phyloP scores from a whole-genome alignment of 2,113 vertebrate species.

The Cottus gobio region DNA sequence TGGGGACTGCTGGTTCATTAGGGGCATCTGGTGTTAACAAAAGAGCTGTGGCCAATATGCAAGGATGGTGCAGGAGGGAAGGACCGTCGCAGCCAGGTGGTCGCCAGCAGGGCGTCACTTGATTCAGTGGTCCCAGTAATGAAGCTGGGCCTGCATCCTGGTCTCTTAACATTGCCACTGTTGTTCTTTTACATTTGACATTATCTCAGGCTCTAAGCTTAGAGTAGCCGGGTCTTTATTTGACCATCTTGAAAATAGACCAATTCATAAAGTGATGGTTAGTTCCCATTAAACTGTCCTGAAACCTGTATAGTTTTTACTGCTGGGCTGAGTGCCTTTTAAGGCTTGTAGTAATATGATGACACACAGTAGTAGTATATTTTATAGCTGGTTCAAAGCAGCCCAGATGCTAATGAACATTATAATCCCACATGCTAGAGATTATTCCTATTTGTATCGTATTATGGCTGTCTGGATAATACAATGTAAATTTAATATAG shows the following conservation, averaged over 20 bases:
- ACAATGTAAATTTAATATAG: neutral
- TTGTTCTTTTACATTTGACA: conserved; percentile 22
- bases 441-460: conserved; percentile 17
- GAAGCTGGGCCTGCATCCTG: conserved; percentile 45
- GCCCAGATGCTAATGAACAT: neutral
- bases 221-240: conserved; percentile 23
- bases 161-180: conserved; percentile 37
- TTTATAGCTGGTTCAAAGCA: neutral
- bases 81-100: conserved; percentile 74
- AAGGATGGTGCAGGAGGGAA: conserved; percentile 63
- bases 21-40: conserved; percentile 82
- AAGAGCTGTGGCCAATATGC: conserved; percentile 64
- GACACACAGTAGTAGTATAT: neutral
- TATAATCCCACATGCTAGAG: neutral
- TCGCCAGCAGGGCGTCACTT: conserved; percentile 71
- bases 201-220: neutral
- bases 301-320: neutral
- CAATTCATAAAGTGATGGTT: neutral
- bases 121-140: conserved; percentile 50
- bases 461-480: neutral
- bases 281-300: neutral
- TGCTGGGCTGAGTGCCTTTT: no score
- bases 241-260: neutral
- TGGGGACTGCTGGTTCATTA: conserved; percentile 64
- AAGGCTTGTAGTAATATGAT: neutral